These are phyloP conservation scores for Limnephilus marmoratus DNA, from an alignment of 2,888 invertebrate genomes.

Conservation along the genomic window DNA sequence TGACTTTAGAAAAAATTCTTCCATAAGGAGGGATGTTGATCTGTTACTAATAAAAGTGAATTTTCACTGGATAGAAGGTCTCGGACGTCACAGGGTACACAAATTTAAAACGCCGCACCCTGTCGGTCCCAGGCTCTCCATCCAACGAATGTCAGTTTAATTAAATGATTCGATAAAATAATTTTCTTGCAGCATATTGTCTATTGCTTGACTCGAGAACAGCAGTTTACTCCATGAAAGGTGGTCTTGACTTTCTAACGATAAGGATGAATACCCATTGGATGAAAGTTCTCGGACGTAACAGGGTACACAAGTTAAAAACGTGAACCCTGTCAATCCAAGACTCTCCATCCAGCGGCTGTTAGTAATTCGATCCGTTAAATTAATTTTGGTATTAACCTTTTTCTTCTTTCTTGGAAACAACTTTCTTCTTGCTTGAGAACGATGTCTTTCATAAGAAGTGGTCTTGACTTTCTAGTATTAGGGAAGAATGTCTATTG, in stretches of 20 bases:
- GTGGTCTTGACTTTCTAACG: not conserved
- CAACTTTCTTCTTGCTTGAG: too few species aligned
- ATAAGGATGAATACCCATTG: not conserved
- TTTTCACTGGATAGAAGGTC: not conserved
- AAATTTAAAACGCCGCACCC: not conserved
- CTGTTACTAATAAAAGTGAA: not conserved
- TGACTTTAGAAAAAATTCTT: too few species aligned
- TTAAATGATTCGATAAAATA: not conserved
- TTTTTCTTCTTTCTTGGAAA: not conserved
- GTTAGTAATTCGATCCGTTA: not conserved
- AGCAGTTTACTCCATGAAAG: not conserved
- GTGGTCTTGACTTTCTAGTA: too few species aligned
- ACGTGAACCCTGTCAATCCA: not conserved
- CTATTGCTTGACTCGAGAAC: not conserved
- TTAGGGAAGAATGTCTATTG: not conserved
- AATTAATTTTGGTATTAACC: not conserved
- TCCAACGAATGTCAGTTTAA: not conserved
- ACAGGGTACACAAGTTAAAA: not conserved
- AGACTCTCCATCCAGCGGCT: not conserved
- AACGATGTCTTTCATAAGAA: too few species aligned
- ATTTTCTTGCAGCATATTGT: not conserved
- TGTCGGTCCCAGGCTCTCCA: not conserved
- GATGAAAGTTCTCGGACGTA: not conserved
- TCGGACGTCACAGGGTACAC: conserved; percentile 4
- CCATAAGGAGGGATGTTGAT: too few species aligned